These are phyloP conservation scores for Prionace glauca DNA, from an alignment of 2,797 vertebrate species.

Conservation along the genomic window DNA sequence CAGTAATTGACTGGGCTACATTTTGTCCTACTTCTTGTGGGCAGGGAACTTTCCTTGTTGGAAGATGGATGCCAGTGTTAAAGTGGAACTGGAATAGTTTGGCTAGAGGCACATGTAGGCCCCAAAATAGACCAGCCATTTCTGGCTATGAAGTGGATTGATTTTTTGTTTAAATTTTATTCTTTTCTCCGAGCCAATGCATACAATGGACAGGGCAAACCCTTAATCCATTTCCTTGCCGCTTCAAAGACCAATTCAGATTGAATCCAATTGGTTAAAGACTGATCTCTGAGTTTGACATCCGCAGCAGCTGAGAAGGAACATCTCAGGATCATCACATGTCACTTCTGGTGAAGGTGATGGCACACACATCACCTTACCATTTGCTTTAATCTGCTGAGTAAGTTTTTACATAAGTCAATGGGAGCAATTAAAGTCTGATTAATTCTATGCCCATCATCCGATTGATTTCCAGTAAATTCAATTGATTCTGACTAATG, in stretches of 20 bases:
- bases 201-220: too few species aligned
- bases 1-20: neutral
- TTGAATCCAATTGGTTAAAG: neutral
- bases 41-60: neutral
- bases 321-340: neutral
- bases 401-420: neutral
- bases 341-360: neutral
- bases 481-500: neutral
- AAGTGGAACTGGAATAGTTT: neutral
- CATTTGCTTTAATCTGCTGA: neutral
- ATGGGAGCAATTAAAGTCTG: neutral
- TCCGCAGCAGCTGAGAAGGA: neutral
- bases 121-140: neutral
- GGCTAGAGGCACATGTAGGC: neutral
- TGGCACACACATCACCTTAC: neutral
- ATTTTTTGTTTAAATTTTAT: too few species aligned
- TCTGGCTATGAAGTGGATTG: neutral
- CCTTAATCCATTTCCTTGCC: too few species aligned
- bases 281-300: neutral
- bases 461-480: neutral
- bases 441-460: neutral
- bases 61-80: neutral
- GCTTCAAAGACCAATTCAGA: neutral
- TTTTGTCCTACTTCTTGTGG: neutral
- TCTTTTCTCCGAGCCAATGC: too few species aligned